Base-by-base conservation (phyloP, 2,888 invertebrate genomes). In the Rhingia campestris region DNA sequence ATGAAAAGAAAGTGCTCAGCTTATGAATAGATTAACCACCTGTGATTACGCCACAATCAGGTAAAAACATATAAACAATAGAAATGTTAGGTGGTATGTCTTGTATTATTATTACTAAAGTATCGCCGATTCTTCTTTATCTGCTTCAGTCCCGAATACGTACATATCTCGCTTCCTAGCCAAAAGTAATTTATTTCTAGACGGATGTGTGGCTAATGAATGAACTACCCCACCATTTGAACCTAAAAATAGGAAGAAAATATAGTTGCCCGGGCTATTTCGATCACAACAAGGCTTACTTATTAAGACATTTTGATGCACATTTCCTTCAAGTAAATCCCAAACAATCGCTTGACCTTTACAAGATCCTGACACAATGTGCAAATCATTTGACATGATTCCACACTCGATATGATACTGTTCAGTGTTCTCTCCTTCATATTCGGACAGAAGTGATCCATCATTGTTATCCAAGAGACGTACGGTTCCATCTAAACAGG, bases 381-480 rank as follows among this genome's bases (percentile, higher is more conserved):
- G 95, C 56, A 95, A 95, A 90, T 99, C 99, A 86, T 94, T 95
- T 69, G 94, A 93, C 90, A 97, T 95, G 0, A 98, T 94, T 66
- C 95, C 95, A 89, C 97, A 97, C 91, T 99, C 98, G 51, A 99
- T 93, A 88, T 95, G 95, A 90, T 95, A 96, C 88, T 98, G 96
- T 82, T 94, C 94, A 61, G 96, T 95, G 84, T 93, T 93, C 89
- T 99, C 98, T 0, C 98, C 99, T 22, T 92, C 93, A 89, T 97
- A 99, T 92, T 95, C 95, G 22, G 94, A 93, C 0, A 97, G 91
- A 81, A 96, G 90, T 88, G 96, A 95, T 7, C 97, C 98, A 6
- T 94, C 94, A 79, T 94, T 94, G 92, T 97, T 98, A 90, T 99
- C 99, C 87, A 99, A 93, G 61, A 99, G 92, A 88, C 96, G 94